A percentile compares a stretch with the other conserved stretches of the same genome.
Evolutionary conservation across 2,797 vertebrate species (phyloP).

Genomic region (Mallotus villosus): DNA sequence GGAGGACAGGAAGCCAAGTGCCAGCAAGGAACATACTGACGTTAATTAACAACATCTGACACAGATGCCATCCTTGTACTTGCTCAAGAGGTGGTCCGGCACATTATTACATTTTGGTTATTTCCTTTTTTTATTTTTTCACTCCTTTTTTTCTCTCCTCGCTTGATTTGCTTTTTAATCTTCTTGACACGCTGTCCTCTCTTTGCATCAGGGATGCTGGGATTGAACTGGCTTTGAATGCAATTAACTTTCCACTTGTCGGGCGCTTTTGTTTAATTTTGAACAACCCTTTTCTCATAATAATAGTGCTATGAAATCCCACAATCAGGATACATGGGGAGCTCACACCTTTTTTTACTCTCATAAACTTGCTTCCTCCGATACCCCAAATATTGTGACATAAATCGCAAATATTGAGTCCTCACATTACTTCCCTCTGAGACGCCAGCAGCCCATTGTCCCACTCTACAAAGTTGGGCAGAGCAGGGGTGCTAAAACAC

Average conservation of each 20-base stretch:
- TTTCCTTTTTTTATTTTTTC: slow-evolving; percentile 71
- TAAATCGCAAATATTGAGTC: slow-evolving; percentile 62
- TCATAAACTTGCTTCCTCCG: slow-evolving; percentile 68
- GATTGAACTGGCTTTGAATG: slow-evolving; percentile 58
- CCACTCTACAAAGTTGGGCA: slow-evolving; percentile 54
- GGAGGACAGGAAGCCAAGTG: slow-evolving; percentile 77
- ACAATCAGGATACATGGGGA: slow-evolving; percentile 40
- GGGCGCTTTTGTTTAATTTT: slow-evolving; percentile 68
- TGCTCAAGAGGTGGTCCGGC: slow-evolving; percentile 80
- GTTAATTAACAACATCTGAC: slow-evolving; percentile 87
- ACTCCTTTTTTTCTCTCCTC: slow-evolving; percentile 56
- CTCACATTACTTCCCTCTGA: slow-evolving; percentile 47
- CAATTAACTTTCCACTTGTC: slow-evolving; percentile 71
- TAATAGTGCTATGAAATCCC: slow-evolving; percentile 48
- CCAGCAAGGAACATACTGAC: slow-evolving; percentile 80
- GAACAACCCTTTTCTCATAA: slow-evolving; percentile 59
- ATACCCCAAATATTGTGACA: slow-evolving; percentile 80
- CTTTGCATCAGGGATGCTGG: slow-evolving; percentile 55
- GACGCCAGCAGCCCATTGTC: slow-evolving; percentile 18
- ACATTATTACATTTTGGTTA: slow-evolving; percentile 82
- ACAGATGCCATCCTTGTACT: slow-evolving; percentile 82
- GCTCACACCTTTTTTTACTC: slow-evolving; percentile 73
- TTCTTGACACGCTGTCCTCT: slow-evolving; percentile 73
- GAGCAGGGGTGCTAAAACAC: slow-evolving; percentile 48
- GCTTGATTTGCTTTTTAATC: slow-evolving; percentile 72